Conservation (phyloP, 2,113 vertebrate genomes). For the Melanostigma gelatinosum region DNA sequence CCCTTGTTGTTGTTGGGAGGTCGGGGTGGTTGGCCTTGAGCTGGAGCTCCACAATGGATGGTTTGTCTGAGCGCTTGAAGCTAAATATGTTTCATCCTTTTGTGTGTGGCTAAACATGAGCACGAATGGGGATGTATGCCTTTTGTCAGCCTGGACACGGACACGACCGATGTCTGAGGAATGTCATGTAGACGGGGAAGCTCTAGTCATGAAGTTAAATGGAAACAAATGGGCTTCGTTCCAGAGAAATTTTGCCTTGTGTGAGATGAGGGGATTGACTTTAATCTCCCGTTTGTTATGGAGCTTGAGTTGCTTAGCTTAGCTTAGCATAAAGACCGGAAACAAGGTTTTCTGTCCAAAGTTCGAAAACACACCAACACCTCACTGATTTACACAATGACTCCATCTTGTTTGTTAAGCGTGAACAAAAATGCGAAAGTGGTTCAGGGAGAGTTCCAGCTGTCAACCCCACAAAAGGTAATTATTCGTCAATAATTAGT, state of each 20-base stretch:
- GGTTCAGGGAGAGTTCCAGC: not conserved
- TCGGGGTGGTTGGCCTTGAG: constrained; percentile 20
- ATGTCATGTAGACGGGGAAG: not conserved
- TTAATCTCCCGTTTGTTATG: not conserved
- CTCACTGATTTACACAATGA: not conserved
- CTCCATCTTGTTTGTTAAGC: no score
- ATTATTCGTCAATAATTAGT: not conserved
- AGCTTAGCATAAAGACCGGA: not conserved
- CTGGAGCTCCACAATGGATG: constrained; percentile 49
- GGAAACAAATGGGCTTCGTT: not conserved
- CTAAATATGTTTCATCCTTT: constrained; percentile 34
- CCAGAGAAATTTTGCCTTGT: not conserved
- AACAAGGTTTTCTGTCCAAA: no score
- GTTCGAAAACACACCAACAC: not conserved
- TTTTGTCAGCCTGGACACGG: not conserved
- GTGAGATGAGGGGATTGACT: not conserved
- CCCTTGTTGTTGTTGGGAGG: constrained; percentile 9
- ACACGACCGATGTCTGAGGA: not conserved
- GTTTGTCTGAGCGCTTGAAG: constrained; percentile 45
- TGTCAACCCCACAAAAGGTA: not conserved
- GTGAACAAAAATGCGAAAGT: not conserved
- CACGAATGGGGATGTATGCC: not conserved
- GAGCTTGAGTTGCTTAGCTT: not conserved
- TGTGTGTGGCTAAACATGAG: constrained; percentile 10
- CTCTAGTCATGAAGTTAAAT: not conserved